phyloP scores from a whole-genome alignment of 1,140 invertebrate species.

The Meteorus sp. region DNA sequence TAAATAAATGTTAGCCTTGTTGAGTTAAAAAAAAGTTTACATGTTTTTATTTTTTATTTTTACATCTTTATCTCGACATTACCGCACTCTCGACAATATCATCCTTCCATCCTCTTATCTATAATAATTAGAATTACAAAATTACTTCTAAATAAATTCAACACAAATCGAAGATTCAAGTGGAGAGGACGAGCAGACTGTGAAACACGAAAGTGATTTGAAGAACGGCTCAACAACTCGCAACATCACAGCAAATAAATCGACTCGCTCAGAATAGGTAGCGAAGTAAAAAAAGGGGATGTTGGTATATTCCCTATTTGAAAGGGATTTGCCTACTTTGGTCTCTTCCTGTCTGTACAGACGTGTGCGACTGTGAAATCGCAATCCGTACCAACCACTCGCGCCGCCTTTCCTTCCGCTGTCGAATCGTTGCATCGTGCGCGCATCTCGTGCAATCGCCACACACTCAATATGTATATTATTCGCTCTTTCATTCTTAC shows the following conservation, averaged over 20 bases:
- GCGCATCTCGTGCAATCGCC: too few species aligned
- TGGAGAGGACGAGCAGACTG: background rate
- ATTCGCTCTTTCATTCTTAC: conserved; percentile 22
- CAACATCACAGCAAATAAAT: conserved; percentile 2
- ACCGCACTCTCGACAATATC: conserved; percentile 13
- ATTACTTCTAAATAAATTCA: too few species aligned
- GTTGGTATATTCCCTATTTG: background rate
- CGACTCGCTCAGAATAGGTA: conserved; percentile 12
- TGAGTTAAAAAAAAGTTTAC: conserved; percentile 56
- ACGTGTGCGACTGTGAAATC: conserved; percentile 8
- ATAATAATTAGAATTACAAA: background rate
- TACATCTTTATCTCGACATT: too few species aligned
- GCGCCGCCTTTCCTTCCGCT: conserved; percentile 1
- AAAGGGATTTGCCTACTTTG: background rate
- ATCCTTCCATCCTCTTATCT: background rate
- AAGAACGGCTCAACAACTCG: background rate
- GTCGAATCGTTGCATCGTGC: background rate
- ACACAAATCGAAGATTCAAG: background rate
- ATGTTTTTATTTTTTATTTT: conserved; percentile 31
- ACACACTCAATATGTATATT: too few species aligned
- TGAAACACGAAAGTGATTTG: background rate
- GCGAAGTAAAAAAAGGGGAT: too few species aligned
- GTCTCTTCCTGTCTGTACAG: too few species aligned
- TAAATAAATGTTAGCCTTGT: conserved; percentile 63
- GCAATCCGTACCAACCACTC: background rate